These are phyloP conservation scores for Alcis repandata DNA, from an alignment of 2,888 invertebrate species.

Conservation along the genomic window DNA sequence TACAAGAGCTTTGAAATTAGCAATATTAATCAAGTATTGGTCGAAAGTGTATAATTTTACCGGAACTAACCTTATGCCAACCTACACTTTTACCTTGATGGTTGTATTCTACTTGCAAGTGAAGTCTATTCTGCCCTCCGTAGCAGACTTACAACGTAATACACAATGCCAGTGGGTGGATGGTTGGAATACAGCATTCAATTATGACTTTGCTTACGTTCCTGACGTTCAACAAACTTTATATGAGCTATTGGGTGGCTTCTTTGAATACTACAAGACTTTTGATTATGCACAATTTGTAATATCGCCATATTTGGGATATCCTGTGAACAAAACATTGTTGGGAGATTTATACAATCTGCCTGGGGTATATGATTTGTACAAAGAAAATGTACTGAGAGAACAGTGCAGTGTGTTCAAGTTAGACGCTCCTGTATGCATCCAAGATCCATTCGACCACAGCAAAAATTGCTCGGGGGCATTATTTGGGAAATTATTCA, in stretches of 20 bases:
- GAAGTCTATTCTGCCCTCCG: constrained; percentile 84
- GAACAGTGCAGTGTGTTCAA: constrained; percentile 59
- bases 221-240: constrained; percentile 56
- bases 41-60: constrained; percentile 87
- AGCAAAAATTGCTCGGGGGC: constrained; percentile 76
- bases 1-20: constrained; percentile 83
- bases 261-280: constrained; percentile 88
- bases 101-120: constrained; percentile 91
- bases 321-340: constrained; percentile 64
- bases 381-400: constrained; percentile 62
- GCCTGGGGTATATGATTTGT: constrained; percentile 69
- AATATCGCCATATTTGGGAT: constrained; percentile 88
- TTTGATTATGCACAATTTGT: constrained; percentile 85
- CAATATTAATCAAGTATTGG: constrained; percentile 92
- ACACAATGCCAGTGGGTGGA: constrained; percentile 64
- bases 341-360: constrained; percentile 61
- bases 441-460: constrained; percentile 89
- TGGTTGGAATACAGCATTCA: constrained; percentile 88
- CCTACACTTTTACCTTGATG: constrained; percentile 89
- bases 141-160: constrained; percentile 76
- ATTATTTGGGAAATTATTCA: constrained; percentile 55
- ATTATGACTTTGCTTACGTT: constrained; percentile 40
- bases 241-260: constrained; percentile 85
- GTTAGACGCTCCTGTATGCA: constrained; percentile 72
- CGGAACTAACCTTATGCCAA: constrained; percentile 87